Evolutionary conservation across 2,797 vertebrate genomes (phyloP).

Genomic region (Hoplostethus atlanticus): DNA sequence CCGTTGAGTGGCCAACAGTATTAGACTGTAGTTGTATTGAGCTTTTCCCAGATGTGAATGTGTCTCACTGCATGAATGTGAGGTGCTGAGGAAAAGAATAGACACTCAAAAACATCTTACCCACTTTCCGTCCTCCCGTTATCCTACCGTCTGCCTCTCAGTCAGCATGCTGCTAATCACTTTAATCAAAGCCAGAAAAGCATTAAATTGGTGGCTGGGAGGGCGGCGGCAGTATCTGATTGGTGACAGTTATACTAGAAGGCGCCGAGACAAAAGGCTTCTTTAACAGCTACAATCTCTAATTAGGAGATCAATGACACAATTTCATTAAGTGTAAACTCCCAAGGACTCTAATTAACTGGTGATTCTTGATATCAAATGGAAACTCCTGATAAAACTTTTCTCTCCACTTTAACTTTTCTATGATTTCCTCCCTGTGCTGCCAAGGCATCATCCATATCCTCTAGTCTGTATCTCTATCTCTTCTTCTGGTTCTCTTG

Average conservation of each 20-base stretch:
- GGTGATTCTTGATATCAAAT: slow-evolving; percentile 17
- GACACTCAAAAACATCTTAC: slow-evolving; percentile 1
- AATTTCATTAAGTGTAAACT: neutral
- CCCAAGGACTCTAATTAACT: slow-evolving; percentile 4
- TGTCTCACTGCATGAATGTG: no score
- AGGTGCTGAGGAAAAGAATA: neutral
- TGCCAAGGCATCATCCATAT: neutral
- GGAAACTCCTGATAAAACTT: neutral
- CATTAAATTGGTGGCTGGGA: slow-evolving; percentile 5
- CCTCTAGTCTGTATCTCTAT: neutral
- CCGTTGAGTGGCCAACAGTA: no score
- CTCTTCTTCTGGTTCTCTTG: neutral
- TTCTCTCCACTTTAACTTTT: neutral
- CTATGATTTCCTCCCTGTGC: neutral
- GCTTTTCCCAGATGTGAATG: no score
- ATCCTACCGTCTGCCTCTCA: slow-evolving; percentile 14
- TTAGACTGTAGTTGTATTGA: no score
- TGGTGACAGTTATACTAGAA: neutral
- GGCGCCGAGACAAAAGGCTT: neutral
- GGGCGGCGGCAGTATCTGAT: slow-evolving; percentile 1
- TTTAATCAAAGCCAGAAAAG: slow-evolving; percentile 28
- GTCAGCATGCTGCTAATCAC: slow-evolving; percentile 36
- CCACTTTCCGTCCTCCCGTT: neutral
- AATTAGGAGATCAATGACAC: slow-evolving; percentile 28
- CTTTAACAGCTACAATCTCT: slow-evolving; percentile 15